phyloP scores from a whole-genome alignment of 2,113 vertebrate genomes.

The Ovis aries region ARS-UI_Ramb_v3.0 NC_056056.1:100857001-100857500 shows the following conservation, averaged over 20 bases:
- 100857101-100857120: neutral
- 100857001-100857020: neutral
- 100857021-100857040: neutral
- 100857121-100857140: neutral
- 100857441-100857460: neutral
- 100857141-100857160: neutral
- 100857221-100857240: neutral
- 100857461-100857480: neutral
- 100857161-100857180: neutral
- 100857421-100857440: neutral
- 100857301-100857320: fast-evolving
- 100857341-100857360: neutral
- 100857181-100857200: neutral
- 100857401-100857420: neutral
- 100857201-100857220: neutral
- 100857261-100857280: neutral
- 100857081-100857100: neutral
- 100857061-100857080: neutral
- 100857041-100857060: neutral
- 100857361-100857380: neutral
- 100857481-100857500: neutral
- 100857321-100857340: neutral
- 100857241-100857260: neutral
- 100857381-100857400: neutral
- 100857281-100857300: neutral